These are phyloP conservation scores for Rhipidura dahli DNA, from an alignment of 2,113 vertebrate genomes.

Conservation along the genomic window DNA sequence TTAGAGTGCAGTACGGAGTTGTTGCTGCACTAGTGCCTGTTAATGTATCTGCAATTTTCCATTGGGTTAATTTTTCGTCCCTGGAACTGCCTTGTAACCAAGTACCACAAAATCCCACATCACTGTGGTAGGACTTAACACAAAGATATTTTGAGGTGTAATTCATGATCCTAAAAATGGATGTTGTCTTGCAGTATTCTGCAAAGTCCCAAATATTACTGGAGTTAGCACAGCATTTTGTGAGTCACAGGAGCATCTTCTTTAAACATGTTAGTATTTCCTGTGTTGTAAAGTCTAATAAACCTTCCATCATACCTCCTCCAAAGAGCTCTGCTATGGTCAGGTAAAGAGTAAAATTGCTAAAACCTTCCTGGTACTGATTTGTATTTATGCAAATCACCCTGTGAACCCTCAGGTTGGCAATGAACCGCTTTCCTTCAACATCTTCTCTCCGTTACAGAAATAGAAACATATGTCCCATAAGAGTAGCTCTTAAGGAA, in stretches of 20 bases:
- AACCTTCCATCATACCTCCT: not conserved
- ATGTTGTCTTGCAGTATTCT: not conserved
- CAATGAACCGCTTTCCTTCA: not conserved
- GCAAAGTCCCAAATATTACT: not conserved
- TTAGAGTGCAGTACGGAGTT: not conserved
- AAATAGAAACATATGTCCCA: not conserved
- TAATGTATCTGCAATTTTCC: constrained; percentile 14
- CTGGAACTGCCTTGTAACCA: constrained; percentile 15
- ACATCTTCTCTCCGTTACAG: not conserved
- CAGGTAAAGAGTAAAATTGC: not conserved
- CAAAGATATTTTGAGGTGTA: not conserved
- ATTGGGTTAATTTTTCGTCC: not conserved
- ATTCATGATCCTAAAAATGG: not conserved
- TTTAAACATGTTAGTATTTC: not conserved
- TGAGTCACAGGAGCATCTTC: not conserved
- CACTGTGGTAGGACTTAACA: not conserved
- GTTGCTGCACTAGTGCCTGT: not conserved
- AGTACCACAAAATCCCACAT: not conserved
- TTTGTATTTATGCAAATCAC: not conserved
- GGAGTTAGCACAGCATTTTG: not conserved
- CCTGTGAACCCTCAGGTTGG: not conserved
- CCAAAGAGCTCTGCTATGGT: not conserved
- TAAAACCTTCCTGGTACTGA: not conserved
- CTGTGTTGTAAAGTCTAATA: not conserved
- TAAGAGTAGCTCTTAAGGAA: not conserved